Percentiles rank a stretch among this genome's conserved stretches.
Conservation (phyloP, 2,888 invertebrate genomes). For the Hyppa rectilinea region DNA sequence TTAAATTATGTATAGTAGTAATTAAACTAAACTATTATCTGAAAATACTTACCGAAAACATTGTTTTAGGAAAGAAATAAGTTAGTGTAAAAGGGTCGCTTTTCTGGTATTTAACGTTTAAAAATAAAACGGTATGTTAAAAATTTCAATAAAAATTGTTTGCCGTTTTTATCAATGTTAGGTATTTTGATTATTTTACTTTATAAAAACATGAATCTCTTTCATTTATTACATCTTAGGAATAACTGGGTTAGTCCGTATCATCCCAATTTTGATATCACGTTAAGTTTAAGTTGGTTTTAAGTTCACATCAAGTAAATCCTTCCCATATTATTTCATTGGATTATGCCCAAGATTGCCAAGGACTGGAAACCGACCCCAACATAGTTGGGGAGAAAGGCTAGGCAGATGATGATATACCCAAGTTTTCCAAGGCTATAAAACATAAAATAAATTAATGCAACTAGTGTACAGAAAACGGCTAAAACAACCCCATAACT, state of each 20-base stretch:
- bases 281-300: neutral
- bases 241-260: neutral
- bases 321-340: neutral
- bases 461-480: conserved; percentile 4
- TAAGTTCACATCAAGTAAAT: conserved; percentile 34
- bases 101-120: neutral
- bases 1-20: too few species aligned
- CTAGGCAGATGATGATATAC: too few species aligned
- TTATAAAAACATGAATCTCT: neutral
- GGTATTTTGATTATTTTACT: neutral
- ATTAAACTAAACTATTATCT: neutral
- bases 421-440: conserved; percentile 21
- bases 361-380: too few species aligned
- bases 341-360: conserved; percentile 15
- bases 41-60: too few species aligned
- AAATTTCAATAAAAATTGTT: too few species aligned
- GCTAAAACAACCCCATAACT: conserved; percentile 4
- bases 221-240: neutral
- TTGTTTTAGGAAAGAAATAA: neutral
- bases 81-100: neutral
- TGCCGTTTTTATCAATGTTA: neutral
- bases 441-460: conserved; percentile 34
- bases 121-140: neutral
- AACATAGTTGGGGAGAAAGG: too few species aligned
- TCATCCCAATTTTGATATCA: neutral